Conservation (phyloP, 2,113 vertebrate genomes). For the Solea solea region DNA sequence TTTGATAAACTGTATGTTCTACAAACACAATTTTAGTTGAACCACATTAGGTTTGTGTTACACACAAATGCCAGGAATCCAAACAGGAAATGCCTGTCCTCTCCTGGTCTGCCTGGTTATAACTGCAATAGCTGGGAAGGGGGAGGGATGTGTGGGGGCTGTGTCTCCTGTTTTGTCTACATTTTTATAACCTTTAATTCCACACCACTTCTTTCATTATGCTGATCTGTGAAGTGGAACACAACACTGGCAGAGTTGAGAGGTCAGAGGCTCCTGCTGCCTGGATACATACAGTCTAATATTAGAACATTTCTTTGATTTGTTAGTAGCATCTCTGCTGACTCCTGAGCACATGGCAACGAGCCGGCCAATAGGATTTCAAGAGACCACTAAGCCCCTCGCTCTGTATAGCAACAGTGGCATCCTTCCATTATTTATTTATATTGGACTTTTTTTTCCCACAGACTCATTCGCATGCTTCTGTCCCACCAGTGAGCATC, state of each 20-base stretch:
- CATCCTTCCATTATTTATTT: constrained; percentile 78
- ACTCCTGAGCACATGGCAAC: constrained; percentile 77
- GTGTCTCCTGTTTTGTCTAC: constrained; percentile 59
- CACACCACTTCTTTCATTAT: constrained; percentile 73
- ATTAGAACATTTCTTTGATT: constrained; percentile 82
- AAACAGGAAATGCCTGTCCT: not conserved
- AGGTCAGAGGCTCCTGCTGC: constrained; percentile 78
- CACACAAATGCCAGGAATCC: not conserved
- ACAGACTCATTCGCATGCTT: constrained; percentile 69
- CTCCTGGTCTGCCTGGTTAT: not conserved
- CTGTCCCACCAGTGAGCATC: constrained; percentile 64
- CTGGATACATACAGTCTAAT: constrained; percentile 82
- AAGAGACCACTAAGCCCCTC: constrained; percentile 69
- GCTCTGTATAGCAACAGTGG: constrained; percentile 80
- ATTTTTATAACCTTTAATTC: constrained; percentile 73
- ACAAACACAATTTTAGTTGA: not conserved
- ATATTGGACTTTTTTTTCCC: constrained; percentile 68
- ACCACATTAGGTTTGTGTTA: not conserved
- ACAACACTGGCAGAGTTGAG: constrained; percentile 69
- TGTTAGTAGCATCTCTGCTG: constrained; percentile 79
- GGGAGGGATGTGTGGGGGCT: constrained; percentile 14
- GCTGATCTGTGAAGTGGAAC: constrained; percentile 76
- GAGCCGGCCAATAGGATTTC: constrained; percentile 77
- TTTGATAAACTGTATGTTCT: no score
- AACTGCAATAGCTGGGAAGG: constrained; percentile 28